Base-by-base conservation (phyloP, 2,888 invertebrate species). In the Octonoba sinensis region DNA sequence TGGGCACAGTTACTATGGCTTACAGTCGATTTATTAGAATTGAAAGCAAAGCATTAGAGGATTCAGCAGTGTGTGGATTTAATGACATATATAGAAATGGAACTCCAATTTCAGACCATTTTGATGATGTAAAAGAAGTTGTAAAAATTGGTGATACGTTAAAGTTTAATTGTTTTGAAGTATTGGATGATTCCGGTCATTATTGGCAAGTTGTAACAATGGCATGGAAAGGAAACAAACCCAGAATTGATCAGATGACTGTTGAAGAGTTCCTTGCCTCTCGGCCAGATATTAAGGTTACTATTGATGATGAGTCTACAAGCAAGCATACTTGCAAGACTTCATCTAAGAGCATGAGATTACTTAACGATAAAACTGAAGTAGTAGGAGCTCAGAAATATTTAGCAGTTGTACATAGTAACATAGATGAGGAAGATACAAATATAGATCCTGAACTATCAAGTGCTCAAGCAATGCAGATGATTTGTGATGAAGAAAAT, bases 121-220 rank as follows among this genome's bases (percentile, higher is more conserved):
- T 54, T 66, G 70, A 82, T 62, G 76, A 82, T 76, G 56, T 82
- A 24, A 82, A 66, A 51, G 71, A 82, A 67, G 56, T 76, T n/a
- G 22, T 82, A n/a, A 47, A 71, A 56, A 16, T 44, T 60, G 76
- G 72, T 8, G 76, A 82, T 46, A 16, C 8, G 27, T 27, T 82
- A 22, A 60, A 66, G 24, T 76, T 82, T 36, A 72, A 76, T 36
- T 76, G 65, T 46, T 57, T 82, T 49, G 56, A 71, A 82, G 66
- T 82, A 15, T 22, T 76, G 27, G 82, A 82, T 56, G 72, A 82
- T 71, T 36, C 20, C 16, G 71, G 60, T 13, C 13, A n/a, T n/a
- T 27, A 12, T 56, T 82, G 57, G 49, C 59, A 64, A 8, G 72
- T 76, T 47, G 56, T 72, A 8, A 67, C 76, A 47, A 24, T 82